Base-by-base conservation (phyloP, 2,888 invertebrate genomes). In the Horisme vitalbata region DNA sequence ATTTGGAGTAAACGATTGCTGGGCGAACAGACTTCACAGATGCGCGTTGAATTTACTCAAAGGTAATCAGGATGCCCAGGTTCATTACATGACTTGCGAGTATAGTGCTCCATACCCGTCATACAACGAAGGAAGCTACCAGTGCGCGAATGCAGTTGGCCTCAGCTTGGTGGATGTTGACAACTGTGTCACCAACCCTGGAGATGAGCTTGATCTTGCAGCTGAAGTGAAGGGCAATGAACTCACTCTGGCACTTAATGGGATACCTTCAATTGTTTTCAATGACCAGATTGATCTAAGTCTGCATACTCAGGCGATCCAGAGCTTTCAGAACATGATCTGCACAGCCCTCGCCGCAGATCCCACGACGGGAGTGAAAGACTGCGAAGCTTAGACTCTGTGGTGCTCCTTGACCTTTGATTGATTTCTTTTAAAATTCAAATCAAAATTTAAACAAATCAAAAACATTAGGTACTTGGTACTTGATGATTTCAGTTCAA, bases 1-100 rank as follows among this genome's bases (percentile, higher is more conserved):
- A 36, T 83, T 83, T 14, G 70, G 70, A 1, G 44, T 4, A 0
- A 58, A 59, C 23, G 88, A 88, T 46, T 90, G 90, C 56, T 84
- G 75, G 72, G 86, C 87, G 0, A 90, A 90, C 37, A 74, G 83
- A 5, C 52, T 83, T 0, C 84, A 90, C 8, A 71, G 88, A 53
- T 90, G 90, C 48, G 80, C 66, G 1, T 52, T 90, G 1, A 57
- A 78, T 46, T 47, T 72, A 49, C 56, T 88, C 11, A 60, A 60
- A 12, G 71, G 52, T 2, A 65, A 84, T 38, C 77, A 79, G 39
- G 74, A 69, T 0, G 76, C 75, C 8, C 79, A 79, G 52, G 41
- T 88, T 13, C 53, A 72, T 2, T 90, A 83, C 53, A 84, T 90
- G 79, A 47, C 28, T 7, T 90, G 90, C 45, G 90, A 90, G 52